A percentile compares a stretch with the other conserved stretches of the same genome.
Conservation (phyloP, 2,888 invertebrate species). For the Ceratothoa steindachneri region DNA sequence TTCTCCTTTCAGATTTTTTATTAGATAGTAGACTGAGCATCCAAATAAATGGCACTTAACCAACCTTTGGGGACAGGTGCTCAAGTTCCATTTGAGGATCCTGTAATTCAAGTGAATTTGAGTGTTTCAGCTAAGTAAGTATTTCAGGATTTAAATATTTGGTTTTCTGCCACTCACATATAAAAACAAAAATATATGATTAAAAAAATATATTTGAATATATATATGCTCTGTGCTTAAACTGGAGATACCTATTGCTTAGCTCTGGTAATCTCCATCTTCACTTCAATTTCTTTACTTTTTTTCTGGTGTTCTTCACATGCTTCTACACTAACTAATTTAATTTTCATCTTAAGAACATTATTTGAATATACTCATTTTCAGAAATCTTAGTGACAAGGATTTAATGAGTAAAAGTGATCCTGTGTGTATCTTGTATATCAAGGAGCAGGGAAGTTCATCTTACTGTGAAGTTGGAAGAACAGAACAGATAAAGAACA, state of each 20-base stretch:
- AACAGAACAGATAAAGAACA: slow-evolving; percentile 56
- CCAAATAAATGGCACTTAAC: too few relatives aligned
- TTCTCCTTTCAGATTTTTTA: too few relatives aligned
- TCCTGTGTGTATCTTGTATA: slow-evolving; percentile 57
- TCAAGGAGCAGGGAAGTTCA: slow-evolving; percentile 52
- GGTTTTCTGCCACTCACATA: neutral
- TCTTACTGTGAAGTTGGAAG: slow-evolving; percentile 54
- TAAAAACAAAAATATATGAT: neutral
- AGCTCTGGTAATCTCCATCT: too few relatives aligned
- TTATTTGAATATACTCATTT: neutral
- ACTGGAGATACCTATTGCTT: too few relatives aligned
- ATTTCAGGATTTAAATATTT: neutral
- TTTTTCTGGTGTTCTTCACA: neutral
- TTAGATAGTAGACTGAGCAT: too few relatives aligned
- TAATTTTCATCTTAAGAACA: too few relatives aligned
- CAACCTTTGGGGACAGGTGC: neutral
- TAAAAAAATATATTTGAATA: too few relatives aligned
- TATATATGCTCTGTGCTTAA: too few relatives aligned
- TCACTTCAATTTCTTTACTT: neutral
- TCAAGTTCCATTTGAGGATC: neutral
- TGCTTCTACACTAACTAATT: too few relatives aligned
- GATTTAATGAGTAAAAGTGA: slow-evolving; percentile 60
- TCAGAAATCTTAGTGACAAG: slow-evolving; percentile 56
- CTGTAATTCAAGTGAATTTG: slow-evolving; percentile 23
- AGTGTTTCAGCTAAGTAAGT: slow-evolving; percentile 36